These are phyloP conservation scores for Agrotis ipsilon DNA, from an alignment of 2,888 invertebrate genomes.

Conservation along the genomic window DNA sequence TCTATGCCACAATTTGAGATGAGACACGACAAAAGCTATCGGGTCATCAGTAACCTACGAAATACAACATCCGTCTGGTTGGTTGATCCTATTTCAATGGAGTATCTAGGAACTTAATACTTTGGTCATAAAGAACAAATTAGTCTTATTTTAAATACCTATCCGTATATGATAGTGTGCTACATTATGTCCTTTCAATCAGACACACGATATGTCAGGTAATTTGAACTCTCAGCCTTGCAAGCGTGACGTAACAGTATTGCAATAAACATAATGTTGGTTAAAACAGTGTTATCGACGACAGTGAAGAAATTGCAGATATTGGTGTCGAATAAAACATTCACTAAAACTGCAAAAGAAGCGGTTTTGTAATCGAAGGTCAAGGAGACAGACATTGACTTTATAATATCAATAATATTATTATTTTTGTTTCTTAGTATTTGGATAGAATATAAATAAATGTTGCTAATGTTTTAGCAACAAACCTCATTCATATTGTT, in stretches of 20 bases:
- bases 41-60: too few species aligned
- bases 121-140: too few species aligned
- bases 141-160: too few species aligned
- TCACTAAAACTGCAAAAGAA: background rate
- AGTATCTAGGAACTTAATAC: too few species aligned
- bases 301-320: constrained; percentile 11
- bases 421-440: constrained; percentile 2
- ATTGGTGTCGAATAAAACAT: background rate
- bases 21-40: too few species aligned
- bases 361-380: background rate
- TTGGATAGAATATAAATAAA: background rate
- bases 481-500: background rate
- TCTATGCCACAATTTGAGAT: too few species aligned
- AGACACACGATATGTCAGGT: constrained; percentile 97
- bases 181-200: constrained; percentile 98
- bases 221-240: constrained; percentile 96
- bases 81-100: too few species aligned
- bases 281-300: background rate
- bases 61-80: too few species aligned
- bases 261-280: constrained; percentile 18
- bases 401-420: constrained; percentile 13
- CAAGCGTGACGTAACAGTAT: constrained; percentile 55
- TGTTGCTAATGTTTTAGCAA: background rate
- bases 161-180: constrained; percentile 85
- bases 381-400: background rate